A percentile compares a stretch with the other conserved stretches of the same genome.
These are phyloP conservation scores for Dipus sagitta DNA, from an alignment of 2,797 vertebrate species.

Conservation along the genomic window DNA sequence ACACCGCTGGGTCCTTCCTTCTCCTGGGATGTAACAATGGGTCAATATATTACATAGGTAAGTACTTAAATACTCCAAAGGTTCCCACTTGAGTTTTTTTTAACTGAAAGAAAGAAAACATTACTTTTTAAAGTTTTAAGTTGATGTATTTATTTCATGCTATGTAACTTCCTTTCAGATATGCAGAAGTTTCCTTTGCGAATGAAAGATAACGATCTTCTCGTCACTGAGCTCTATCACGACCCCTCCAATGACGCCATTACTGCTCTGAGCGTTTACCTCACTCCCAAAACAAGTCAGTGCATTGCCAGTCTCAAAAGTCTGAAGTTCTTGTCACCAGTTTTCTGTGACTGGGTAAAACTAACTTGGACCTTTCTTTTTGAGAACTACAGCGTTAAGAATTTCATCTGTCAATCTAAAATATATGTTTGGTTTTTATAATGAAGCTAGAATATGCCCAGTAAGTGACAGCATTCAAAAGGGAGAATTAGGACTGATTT, in stretches of 20 bases:
- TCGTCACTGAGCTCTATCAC: slow-evolving; percentile 97
- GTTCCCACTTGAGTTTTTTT: too few species aligned
- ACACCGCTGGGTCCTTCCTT: slow-evolving; percentile 97
- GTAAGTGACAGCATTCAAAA: neutral
- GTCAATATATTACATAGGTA: slow-evolving; percentile 99
- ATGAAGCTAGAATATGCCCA: neutral
- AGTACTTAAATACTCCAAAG: slow-evolving; percentile 30
- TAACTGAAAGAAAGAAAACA: neutral
- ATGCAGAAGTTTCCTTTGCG: slow-evolving; percentile 99
- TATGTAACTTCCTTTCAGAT: slow-evolving; percentile 87
- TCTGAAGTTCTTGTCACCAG: neutral
- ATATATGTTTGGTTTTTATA: neutral
- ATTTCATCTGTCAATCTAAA: neutral
- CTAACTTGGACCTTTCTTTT: neutral
- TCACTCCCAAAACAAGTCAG: slow-evolving; percentile 99
- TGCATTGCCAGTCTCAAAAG: slow-evolving; percentile 29
- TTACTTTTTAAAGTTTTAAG: neutral
- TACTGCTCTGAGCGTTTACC: slow-evolving; percentile 97
- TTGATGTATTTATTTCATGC: neutral
- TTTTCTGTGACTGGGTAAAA: neutral
- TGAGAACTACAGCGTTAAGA: neutral
- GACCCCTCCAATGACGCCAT: slow-evolving; percentile 98
- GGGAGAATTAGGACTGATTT: neutral
- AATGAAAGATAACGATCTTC: slow-evolving; percentile 98
- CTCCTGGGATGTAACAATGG: slow-evolving; percentile 98